phyloP scores from a whole-genome alignment of 2,797 vertebrate species.

The Chaetodon trifasciatus region DNA sequence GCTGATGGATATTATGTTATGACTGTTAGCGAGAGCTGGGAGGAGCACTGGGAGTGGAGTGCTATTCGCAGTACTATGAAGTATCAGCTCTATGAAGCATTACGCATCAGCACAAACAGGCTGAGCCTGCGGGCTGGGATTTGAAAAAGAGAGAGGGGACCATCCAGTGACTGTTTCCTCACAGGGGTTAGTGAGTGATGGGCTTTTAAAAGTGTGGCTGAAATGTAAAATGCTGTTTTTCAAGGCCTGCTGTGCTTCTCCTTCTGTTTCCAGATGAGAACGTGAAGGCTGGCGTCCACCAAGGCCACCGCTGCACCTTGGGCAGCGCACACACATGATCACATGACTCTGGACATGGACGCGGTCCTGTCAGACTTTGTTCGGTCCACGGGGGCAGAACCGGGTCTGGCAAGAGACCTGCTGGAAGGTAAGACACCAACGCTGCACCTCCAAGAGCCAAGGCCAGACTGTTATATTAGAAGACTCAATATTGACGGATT shows the following conservation, averaged over 20 bases:
- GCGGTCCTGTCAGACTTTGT: constrained; percentile 99
- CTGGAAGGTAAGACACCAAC: constrained; percentile 93
- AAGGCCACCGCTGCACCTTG: constrained; percentile 91
- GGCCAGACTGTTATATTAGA: not conserved
- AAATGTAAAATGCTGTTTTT: constrained; percentile 12
- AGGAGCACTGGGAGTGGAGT: constrained; percentile 65
- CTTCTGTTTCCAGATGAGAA: constrained; percentile 89
- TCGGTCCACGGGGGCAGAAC: constrained; percentile 99
- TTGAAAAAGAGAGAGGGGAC: constrained; percentile 27
- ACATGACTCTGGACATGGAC: constrained; percentile 99
- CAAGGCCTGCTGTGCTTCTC: constrained; percentile 22
- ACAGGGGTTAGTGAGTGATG: constrained; percentile 20
- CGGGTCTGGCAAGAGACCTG: constrained; percentile 99
- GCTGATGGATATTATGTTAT: constrained; percentile 66
- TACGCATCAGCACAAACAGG: constrained; percentile 49
- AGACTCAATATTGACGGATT: not conserved
- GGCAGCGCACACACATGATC: constrained; percentile 95
- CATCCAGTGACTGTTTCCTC: constrained; percentile 21
- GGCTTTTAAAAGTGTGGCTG: constrained; percentile 26
- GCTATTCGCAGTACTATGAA: constrained; percentile 52
- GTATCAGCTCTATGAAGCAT: constrained; percentile 51
- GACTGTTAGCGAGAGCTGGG: constrained; percentile 61
- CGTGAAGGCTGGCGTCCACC: constrained; percentile 90
- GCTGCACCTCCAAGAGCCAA: not conserved
- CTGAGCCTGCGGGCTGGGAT: constrained; percentile 37